phyloP scores from a whole-genome alignment of 2,888 invertebrate genomes.

The Mythimna loreyi region DNA sequence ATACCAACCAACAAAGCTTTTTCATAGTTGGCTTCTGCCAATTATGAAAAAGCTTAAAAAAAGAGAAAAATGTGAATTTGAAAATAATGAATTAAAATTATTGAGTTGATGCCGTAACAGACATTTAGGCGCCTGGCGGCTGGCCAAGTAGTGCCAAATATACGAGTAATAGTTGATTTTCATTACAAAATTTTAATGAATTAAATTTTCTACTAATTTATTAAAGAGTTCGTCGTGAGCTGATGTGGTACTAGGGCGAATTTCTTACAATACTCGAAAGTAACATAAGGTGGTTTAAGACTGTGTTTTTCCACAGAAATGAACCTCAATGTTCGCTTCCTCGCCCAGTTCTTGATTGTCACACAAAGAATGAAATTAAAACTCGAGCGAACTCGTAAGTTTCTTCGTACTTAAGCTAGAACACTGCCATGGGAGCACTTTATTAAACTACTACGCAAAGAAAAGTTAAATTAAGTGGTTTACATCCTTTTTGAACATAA shows the following conservation, averaged over 20 bases:
- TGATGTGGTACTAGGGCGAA: conserved; percentile 11
- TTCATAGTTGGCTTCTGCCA: background rate
- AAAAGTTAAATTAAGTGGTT: background rate
- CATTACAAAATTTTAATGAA: conserved; percentile 30
- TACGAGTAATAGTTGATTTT: too few species aligned
- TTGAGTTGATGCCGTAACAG: conserved; percentile 14
- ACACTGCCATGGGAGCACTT: background rate
- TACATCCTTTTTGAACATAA: background rate
- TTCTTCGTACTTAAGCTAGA: background rate
- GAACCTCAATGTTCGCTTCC: background rate
- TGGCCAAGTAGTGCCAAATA: conserved; percentile 24
- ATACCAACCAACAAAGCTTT: background rate
- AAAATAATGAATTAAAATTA: conserved; percentile 5
- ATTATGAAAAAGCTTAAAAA: too few species aligned
- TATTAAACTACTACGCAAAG: background rate
- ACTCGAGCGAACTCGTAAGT: background rate
- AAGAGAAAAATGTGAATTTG: background rate
- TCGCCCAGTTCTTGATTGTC: background rate
- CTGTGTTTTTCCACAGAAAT: too few species aligned
- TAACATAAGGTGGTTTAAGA: background rate
- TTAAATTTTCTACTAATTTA: conserved; percentile 27
- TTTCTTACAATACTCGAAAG: background rate
- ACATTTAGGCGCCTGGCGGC: conserved; percentile 14
- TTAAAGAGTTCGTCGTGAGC: conserved; percentile 6
- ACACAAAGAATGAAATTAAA: background rate